Conservation (phyloP, 2,113 vertebrate genomes). For the Salvelinus alpinus region DNA sequence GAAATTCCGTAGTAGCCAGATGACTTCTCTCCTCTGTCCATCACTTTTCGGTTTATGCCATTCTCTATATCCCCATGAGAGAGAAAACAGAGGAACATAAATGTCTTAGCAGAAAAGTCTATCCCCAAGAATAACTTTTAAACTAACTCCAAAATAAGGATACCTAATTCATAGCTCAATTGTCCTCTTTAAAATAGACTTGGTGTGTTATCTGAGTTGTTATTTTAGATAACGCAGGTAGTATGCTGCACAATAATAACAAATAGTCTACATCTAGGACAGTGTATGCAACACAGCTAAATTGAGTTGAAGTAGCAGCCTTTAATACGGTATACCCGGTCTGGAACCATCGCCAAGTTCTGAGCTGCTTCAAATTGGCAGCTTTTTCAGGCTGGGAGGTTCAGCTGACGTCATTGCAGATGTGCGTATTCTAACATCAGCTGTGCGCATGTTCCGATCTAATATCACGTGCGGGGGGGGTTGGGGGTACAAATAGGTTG, state of each 20-base stretch:
- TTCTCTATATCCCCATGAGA: conserved; percentile 61
- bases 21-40: conserved; percentile 72
- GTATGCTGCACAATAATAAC: conserved; percentile 52
- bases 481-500: not conserved
- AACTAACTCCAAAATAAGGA: conserved; percentile 17
- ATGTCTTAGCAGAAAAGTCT: conserved; percentile 60
- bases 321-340: conserved; percentile 76
- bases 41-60: conserved; percentile 66
- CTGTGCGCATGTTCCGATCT: conserved; percentile 71
- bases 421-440: conserved; percentile 59
- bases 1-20: conserved; percentile 73
- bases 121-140: conserved; percentile 58
- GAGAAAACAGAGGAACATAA: conserved; percentile 56
- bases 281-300: conserved; percentile 65
- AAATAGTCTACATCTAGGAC: conserved; percentile 30
- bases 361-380: conserved; percentile 71
- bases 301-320: conserved; percentile 71
- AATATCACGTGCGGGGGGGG: not conserved
- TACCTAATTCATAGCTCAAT: conserved; percentile 41
- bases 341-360: conserved; percentile 76
- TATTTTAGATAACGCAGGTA: conserved; percentile 48
- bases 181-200: conserved; percentile 45
- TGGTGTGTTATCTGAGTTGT: conserved; percentile 42
- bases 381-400: conserved; percentile 54
- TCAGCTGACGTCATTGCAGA: conserved; percentile 78